Evolutionary conservation across 2,888 invertebrate genomes (phyloP).

Genomic region (Ormyrus labotus): DNA sequence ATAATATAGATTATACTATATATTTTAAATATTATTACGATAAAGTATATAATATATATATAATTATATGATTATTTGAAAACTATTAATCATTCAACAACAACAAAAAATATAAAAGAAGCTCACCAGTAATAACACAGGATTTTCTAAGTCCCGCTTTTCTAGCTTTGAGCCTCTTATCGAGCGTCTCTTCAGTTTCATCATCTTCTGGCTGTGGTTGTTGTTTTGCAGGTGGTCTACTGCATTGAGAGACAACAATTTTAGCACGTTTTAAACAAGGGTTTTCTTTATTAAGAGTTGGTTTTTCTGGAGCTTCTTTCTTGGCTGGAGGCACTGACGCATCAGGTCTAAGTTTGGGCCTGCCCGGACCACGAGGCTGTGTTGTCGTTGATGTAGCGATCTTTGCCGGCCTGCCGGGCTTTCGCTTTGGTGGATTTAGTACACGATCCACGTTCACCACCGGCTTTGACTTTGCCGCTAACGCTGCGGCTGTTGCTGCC

Average conservation of each 20-base stretch:
- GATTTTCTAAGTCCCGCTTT: constrained; percentile 50
- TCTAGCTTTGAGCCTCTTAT: constrained; percentile 48
- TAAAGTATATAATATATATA: too few species aligned
- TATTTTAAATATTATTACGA: too few species aligned
- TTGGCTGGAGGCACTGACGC: not conserved
- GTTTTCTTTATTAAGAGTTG: constrained; percentile 20
- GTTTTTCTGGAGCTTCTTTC: constrained; percentile 11
- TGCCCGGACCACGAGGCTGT: constrained; percentile 77
- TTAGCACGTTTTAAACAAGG: constrained; percentile 48
- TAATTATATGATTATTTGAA: too few species aligned
- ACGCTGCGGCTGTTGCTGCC: constrained; percentile 74
- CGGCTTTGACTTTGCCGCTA: constrained; percentile 70
- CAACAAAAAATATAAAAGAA: not conserved
- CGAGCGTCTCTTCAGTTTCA: constrained; percentile 29
- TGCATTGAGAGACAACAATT: constrained; percentile 50
- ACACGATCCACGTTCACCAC: constrained; percentile 84
- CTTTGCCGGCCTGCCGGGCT: constrained; percentile 82
- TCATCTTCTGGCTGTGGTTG: not conserved
- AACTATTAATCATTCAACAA: too few species aligned
- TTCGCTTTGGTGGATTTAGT: constrained; percentile 86
- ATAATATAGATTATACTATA: too few species aligned
- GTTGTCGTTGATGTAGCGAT: constrained; percentile 77
- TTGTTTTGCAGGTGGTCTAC: constrained; percentile 26
- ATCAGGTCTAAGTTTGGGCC: constrained; percentile 68
- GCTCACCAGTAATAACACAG: constrained; percentile 38